Conservation (phyloP, 2,888 invertebrate species). For the Teleiodes luculella region DNA sequence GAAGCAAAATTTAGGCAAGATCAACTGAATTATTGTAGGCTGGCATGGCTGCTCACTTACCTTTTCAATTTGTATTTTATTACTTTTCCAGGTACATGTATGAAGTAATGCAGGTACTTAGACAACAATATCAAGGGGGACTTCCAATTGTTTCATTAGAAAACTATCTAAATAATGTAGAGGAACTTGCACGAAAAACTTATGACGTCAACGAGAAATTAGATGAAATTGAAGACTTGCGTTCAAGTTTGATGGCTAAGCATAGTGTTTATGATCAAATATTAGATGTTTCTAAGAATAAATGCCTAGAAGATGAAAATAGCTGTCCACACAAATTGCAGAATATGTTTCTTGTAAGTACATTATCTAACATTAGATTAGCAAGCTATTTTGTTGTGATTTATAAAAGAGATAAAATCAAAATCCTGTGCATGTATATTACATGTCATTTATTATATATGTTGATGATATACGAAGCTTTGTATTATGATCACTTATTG, state of each 20-base stretch:
- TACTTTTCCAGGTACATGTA: conserved; percentile 48
- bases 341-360: conserved; percentile 47
- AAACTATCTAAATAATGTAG: conserved; percentile 52
- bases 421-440: too few species aligned
- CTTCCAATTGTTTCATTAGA: conserved; percentile 58
- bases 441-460: too few species aligned
- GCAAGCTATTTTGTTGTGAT: too few species aligned
- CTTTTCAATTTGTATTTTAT: background rate
- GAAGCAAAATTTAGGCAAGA: conserved; percentile 65
- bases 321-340: conserved; percentile 58
- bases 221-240: conserved; percentile 60
- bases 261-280: conserved; percentile 62
- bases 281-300: conserved; percentile 49
- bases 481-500: too few species aligned
- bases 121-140: conserved; percentile 66
- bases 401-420: too few species aligned
- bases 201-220: conserved; percentile 50
- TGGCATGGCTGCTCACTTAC: background rate
- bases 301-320: conserved; percentile 51
- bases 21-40: too few species aligned
- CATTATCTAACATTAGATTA: too few species aligned
- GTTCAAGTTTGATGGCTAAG: conserved; percentile 53
- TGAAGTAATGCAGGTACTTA: conserved; percentile 55
- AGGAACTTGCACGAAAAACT: conserved; percentile 51
- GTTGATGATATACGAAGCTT: too few species aligned